Evolutionary conservation across 2,113 vertebrate species (phyloP).

Genomic region (Empidonax traillii): DNA sequence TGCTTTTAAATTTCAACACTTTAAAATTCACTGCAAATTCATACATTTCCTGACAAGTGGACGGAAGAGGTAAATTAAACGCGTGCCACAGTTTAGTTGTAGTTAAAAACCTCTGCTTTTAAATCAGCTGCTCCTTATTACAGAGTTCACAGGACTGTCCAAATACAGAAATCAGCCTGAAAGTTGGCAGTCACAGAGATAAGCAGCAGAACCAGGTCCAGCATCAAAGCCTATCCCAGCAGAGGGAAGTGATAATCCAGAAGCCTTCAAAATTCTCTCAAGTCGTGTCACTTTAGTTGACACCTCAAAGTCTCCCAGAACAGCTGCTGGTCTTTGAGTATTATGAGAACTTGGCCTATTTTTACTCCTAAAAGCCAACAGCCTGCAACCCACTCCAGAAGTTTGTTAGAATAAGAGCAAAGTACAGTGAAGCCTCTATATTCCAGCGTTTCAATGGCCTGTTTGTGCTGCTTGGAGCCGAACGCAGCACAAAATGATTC

Average conservation of each 20-base stretch:
- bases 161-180: background rate
- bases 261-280: background rate
- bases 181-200: background rate
- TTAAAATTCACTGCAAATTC: background rate
- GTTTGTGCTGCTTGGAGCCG: background rate
- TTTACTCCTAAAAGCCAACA: background rate
- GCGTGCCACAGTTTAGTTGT: background rate
- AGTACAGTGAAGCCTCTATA: background rate
- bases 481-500: background rate
- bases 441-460: background rate
- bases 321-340: background rate
- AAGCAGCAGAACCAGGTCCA: background rate
- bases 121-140: background rate
- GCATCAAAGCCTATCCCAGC: background rate
- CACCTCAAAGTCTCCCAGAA: background rate
- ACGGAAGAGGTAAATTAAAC: background rate
- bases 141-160: background rate
- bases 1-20: background rate
- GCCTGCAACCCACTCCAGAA: background rate
- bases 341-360: background rate
- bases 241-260: background rate
- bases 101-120: background rate
- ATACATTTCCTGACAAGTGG: background rate
- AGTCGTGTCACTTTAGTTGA: background rate
- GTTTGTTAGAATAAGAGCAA: background rate